Conservation (phyloP, 2,797 vertebrate genomes). For the Tachyglossus aculeatus region DNA sequence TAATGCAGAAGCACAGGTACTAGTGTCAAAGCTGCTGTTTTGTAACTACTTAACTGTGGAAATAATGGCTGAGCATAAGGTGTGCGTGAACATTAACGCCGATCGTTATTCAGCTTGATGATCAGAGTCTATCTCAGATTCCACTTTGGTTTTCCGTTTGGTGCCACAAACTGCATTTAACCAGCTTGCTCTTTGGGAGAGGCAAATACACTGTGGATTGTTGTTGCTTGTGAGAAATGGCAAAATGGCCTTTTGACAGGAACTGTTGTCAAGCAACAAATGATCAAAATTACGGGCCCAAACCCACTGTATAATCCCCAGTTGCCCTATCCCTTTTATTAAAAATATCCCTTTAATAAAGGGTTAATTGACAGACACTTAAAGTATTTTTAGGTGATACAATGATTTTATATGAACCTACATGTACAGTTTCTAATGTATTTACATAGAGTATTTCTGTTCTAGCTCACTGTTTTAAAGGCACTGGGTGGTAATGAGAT, state of each 20-base stretch:
- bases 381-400: too few relatives aligned
- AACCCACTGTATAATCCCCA: conserved; percentile 15
- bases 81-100: conserved; percentile 58
- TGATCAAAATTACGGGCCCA: conserved; percentile 28
- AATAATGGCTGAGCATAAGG: conserved; percentile 68
- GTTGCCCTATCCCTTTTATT: not conserved
- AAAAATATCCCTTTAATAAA: conserved; percentile 21
- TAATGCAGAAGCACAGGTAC: conserved; percentile 67
- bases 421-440: conserved; percentile 6
- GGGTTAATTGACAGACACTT: not conserved
- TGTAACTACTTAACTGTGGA: conserved; percentile 62
- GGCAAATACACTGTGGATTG: conserved; percentile 46
- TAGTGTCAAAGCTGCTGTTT: conserved; percentile 54
- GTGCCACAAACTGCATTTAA: conserved; percentile 44
- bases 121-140: conserved; percentile 39
- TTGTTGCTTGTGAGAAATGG: conserved; percentile 45
- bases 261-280: conserved; percentile 47
- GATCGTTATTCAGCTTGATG: conserved; percentile 59
- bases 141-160: conserved; percentile 63
- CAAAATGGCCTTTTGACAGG: conserved; percentile 52
- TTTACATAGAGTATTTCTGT: conserved; percentile 30
- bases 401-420: too few relatives aligned
- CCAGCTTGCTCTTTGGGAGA: conserved; percentile 27
- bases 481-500: conserved; percentile 32
- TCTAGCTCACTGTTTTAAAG: conserved; percentile 23